Evolutionary conservation across 2,797 vertebrate genomes (phyloP).

Genomic region (Gymnothorax javanicus): DNA sequence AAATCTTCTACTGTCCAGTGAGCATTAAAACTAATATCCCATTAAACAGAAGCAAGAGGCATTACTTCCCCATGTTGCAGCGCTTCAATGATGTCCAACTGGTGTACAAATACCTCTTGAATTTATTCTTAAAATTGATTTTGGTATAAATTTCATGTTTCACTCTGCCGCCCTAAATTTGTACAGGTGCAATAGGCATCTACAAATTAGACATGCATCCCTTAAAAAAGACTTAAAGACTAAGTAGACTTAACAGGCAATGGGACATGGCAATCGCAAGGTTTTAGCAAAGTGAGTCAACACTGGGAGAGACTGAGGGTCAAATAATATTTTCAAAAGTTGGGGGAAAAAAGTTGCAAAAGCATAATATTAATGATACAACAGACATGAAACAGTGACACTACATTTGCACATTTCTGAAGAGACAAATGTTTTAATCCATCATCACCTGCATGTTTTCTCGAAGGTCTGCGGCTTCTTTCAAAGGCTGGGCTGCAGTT

Average conservation of each 20-base stretch:
- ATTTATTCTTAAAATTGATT: background rate
- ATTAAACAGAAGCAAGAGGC: conserved; percentile 44
- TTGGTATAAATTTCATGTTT: background rate
- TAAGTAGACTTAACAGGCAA: background rate
- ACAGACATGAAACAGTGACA: background rate
- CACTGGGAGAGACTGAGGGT: background rate
- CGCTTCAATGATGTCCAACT: background rate
- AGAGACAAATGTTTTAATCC: background rate
- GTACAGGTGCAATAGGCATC: background rate
- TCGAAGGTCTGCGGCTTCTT: conserved; percentile 93
- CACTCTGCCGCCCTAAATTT: background rate
- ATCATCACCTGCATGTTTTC: conserved; percentile 96
- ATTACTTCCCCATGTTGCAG: conserved; percentile 40
- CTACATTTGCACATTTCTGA: background rate
- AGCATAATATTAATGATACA: background rate
- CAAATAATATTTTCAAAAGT: background rate
- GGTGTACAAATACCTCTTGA: background rate
- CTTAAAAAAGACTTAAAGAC: background rate
- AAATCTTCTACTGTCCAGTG: conserved; percentile 37
- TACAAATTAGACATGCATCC: background rate
- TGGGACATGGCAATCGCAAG: background rate
- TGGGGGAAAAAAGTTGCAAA: background rate
- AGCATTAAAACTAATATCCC: conserved; percentile 45
- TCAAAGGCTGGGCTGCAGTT: conserved; percentile 86
- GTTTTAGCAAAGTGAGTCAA: background rate